Evolutionary conservation across 2,797 vertebrate genomes (phyloP).

Genomic region (Trematomus bernacchii): DNA sequence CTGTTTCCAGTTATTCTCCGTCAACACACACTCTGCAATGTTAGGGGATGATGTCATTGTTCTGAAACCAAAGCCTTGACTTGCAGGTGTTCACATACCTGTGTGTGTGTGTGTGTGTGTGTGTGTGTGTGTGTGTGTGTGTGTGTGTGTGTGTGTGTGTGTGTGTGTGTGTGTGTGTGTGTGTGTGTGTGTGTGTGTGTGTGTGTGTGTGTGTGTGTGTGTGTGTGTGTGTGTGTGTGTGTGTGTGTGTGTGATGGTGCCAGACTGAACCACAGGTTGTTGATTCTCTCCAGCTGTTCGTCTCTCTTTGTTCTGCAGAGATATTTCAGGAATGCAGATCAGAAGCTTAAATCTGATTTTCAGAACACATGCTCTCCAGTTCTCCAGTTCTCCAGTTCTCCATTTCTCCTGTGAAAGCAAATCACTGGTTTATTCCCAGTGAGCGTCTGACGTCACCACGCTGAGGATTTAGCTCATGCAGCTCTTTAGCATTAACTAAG

Average conservation of each 20-base stretch:
- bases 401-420: too few species aligned
- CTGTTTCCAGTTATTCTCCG: neutral
- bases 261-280: too few species aligned
- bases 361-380: neutral
- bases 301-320: neutral
- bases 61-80: constrained; percentile 11
- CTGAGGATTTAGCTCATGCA: too few species aligned
- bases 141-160: neutral
- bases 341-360: neutral
- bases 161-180: neutral
- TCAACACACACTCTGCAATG: neutral
- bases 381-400: too few species aligned
- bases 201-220: neutral
- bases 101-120: neutral
- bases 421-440: too few species aligned
- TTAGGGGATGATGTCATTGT: constrained; percentile 27
- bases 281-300: constrained; percentile 18
- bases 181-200: neutral
- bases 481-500: too few species aligned
- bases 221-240: constrained; percentile 1
- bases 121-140: too few species aligned
- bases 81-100: constrained; percentile 32
- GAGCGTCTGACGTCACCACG: too few species aligned
- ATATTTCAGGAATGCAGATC: neutral
- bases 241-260: constrained; percentile 21